Evolutionary conservation across 2,888 invertebrate species (phyloP), one percentile per base, ranked within the genome.

Genomic region (Tetropium fuscum): DNA sequence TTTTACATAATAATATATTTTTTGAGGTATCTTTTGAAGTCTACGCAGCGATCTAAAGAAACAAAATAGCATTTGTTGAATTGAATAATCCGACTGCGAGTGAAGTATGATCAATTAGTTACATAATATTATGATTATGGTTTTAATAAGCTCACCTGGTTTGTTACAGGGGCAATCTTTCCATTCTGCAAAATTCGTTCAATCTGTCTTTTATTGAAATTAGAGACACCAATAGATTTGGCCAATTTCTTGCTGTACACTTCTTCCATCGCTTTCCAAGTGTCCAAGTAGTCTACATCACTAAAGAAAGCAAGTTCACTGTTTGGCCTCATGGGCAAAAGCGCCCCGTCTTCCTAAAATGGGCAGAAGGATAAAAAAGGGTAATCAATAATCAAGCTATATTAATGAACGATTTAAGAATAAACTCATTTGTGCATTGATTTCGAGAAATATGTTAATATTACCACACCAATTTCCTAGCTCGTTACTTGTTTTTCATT

Each of bases 141-240:
- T n/a, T n/a, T n/a, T 0, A 30, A n/a, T 7, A 6, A 40, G 8
- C 48, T 54, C 54, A 73, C 70, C 58, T 73, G 73, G 36, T 71
- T 72, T 10, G 65, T 70, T 8, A 86, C 89, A 0, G 92, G 92
- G 70, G 87, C 87, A 54, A 91, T 85, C 57, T 81, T 84, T 8
- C 89, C 87, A 4, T 80, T 84, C 1, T 85, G 84, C 20, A 94
- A 74, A 4, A 96, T 73, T 40, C 91, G 83, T 40, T 89, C 86
- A 3, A 94, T 80, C 80, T 96, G 95, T 41, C 85, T 83, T 68
- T 85, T 88, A 78, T 93, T 95, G 78, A 95, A 96, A 82, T 96
- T 96, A 30, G 93, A 93, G 1, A 96, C 77, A 0, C 96, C 96
- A 74, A 96, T 91, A 71, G 90, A 90, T 72, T 86, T 89, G 0